Evolutionary conservation across 2,888 invertebrate species (phyloP), one percentile per base, ranked within the genome.

Genomic region (Rambutsinella grinnellia): DNA sequence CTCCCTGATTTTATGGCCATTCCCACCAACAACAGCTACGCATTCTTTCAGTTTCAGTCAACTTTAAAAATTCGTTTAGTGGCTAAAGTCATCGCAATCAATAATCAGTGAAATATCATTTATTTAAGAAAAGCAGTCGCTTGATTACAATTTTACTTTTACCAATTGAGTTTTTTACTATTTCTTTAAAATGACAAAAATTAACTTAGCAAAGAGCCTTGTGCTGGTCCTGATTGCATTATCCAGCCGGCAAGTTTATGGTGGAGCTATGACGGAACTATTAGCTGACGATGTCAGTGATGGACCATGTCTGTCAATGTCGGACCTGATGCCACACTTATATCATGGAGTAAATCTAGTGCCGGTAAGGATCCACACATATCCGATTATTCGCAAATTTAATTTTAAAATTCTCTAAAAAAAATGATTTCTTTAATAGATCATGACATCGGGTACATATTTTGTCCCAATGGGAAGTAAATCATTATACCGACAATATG

Each of bases 401-500:
- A 60, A 44, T 28, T 60, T 57, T 6, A 57, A 57, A 54, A 5
- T n/a, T 10, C 13, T 23, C 23, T 54, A 24, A 54, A n/a, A 24
- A 54, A 54, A n/a, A n/a, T n/a, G n/a, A n/a, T 13, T 36, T 36
- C 36, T 66, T 17, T 44, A 27, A 24, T 17, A 74, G 74, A 60
- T 67, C 8, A 53, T 74, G 49, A 46, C 61, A 47, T 36, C 74
- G 24, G 74, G 74, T 10, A 49, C 36, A 15, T 74, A 66, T 49
- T 74, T 61, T 26, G 60, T 60, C 27, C 74, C 74, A 61, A 67
- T 74, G 61, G 66, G 44, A 2, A 74, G 74, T 21, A 36, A 67
- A 47, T 66, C 74, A 6, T 44, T 66, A 19, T 74, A 74, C 44
- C 51, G 74, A 1, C 46, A 66, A 13, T 74, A 74, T 24, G 74